These are phyloP conservation scores for Dasypogon diadema DNA, from an alignment of 2,888 invertebrate species.

Conservation along the genomic window DNA sequence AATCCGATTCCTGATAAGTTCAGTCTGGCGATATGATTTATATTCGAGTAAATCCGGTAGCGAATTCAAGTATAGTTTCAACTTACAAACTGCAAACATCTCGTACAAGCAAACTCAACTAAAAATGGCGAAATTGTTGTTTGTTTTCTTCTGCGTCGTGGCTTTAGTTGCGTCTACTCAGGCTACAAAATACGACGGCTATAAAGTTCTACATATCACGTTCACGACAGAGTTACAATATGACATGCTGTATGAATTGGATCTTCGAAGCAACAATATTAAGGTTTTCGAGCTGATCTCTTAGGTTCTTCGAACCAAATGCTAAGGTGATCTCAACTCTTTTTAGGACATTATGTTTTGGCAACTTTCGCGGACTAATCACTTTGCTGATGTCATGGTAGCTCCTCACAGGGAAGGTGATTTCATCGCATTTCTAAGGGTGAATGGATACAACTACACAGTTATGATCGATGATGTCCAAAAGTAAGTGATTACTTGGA, in stretches of 20 bases:
- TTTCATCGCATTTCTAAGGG: neutral
- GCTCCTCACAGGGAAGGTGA: neutral
- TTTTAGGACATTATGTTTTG: conserved; percentile 13
- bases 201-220: conserved; percentile 69
- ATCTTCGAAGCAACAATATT: neutral
- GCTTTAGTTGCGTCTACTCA: neutral
- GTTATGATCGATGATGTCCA: conserved; percentile 2
- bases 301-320: too few relatives aligned
- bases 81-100: too few relatives aligned
- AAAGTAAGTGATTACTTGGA: too few relatives aligned
- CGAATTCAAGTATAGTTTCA: too few relatives aligned
- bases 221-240: conserved; percentile 17
- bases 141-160: conserved; percentile 22
- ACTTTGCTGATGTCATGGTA: conserved; percentile 34
- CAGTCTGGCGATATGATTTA: too few relatives aligned
- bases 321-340: too few relatives aligned
- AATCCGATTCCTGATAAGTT: too few relatives aligned
- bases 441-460: neutral
- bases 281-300: neutral
- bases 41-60: too few relatives aligned
- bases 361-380: conserved; percentile 22
- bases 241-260: neutral
- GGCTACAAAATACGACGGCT: conserved; percentile 70
- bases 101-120: too few relatives aligned
- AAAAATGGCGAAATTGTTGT: conserved; percentile 32